These are phyloP conservation scores for Oscheius sp. DNA, from an alignment of 2,888 invertebrate genomes.

Conservation along the genomic window DNA sequence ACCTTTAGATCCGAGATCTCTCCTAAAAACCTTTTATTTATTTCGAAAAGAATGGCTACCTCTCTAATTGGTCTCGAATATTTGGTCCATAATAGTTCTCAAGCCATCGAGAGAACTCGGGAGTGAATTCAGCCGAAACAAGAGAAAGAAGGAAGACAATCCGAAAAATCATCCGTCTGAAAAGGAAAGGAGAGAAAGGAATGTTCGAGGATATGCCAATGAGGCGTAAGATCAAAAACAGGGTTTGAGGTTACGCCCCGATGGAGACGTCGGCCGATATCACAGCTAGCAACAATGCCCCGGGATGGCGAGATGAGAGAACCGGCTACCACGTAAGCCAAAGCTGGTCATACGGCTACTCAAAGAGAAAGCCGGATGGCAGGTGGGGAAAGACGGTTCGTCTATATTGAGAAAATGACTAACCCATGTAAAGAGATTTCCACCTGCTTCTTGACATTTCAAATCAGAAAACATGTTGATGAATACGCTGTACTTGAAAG, in stretches of 20 bases:
- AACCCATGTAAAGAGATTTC: neutral
- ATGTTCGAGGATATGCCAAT: constrained; percentile 6
- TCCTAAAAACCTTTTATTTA: constrained; percentile 28
- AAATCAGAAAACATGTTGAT: neutral
- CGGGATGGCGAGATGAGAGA: neutral
- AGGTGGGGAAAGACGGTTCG: neutral
- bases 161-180: neutral
- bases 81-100: constrained; percentile 48
- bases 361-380: constrained; percentile 8
- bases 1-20: constrained; percentile 61
- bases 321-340: constrained; percentile 19
- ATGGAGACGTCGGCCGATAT: neutral
- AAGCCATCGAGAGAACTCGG: constrained; percentile 53
- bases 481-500: too few relatives aligned
- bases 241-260: constrained; percentile 20
- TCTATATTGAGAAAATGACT: neutral
- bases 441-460: neutral
- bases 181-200: neutral
- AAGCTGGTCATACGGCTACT: constrained; percentile 12
- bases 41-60: constrained; percentile 12
- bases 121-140: constrained; percentile 14
- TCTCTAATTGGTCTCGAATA: constrained; percentile 53
- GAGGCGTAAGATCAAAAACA: constrained; percentile 9
- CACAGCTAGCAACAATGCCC: constrained; percentile 13
- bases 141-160: neutral